Conservation (phyloP, 2,797 vertebrate genomes). For the Xenopus petersii region DNA sequence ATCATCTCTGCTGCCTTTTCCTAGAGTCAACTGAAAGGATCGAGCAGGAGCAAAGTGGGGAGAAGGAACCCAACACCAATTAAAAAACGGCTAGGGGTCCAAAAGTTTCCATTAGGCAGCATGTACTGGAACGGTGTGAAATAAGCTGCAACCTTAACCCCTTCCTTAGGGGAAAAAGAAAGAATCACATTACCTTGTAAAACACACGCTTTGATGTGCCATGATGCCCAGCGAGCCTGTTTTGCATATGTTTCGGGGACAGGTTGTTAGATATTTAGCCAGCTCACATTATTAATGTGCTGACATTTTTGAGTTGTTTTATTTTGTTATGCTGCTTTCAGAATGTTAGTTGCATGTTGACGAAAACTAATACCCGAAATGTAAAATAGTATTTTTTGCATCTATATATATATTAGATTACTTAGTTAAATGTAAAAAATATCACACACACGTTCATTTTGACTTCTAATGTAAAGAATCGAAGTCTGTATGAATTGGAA, state of each 20-base stretch:
- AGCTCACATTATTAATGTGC: neutral
- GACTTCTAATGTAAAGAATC: no score
- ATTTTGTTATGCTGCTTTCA: no score
- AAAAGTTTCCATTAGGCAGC: slow-evolving; percentile 46
- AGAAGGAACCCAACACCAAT: slow-evolving; percentile 47
- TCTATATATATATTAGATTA: no score
- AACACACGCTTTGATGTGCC: neutral
- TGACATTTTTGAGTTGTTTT: neutral
- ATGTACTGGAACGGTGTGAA: slow-evolving; percentile 37
- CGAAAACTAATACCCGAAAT: no score
- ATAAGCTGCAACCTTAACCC: slow-evolving; percentile 38
- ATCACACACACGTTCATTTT: no score
- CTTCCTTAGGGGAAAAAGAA: neutral
- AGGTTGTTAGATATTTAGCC: neutral
- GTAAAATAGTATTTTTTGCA: no score
- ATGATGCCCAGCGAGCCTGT: neutral
- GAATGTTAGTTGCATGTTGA: no score
- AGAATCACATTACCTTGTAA: neutral
- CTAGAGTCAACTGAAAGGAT: slow-evolving; percentile 35
- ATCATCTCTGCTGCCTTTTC: slow-evolving; percentile 39
- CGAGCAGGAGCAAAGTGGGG: slow-evolving; percentile 33
- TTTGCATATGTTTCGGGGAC: neutral
- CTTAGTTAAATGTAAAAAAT: no score
- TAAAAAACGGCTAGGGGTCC: slow-evolving; percentile 23
- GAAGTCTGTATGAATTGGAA: no score